These are phyloP conservation scores for Andrena bicolor DNA, from an alignment of 2,888 invertebrate genomes.

Conservation along the genomic window DNA sequence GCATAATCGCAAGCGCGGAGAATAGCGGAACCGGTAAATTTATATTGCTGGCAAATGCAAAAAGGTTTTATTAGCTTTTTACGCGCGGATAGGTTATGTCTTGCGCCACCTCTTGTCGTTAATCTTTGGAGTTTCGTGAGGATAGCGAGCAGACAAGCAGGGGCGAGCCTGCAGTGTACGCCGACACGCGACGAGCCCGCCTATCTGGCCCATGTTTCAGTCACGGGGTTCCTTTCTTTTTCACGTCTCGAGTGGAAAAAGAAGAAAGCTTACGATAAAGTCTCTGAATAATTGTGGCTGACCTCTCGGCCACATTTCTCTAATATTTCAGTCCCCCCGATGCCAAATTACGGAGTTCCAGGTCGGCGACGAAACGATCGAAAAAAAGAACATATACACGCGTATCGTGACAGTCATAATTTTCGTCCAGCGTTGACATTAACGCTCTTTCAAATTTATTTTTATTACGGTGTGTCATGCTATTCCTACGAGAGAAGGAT, in stretches of 20 bases:
- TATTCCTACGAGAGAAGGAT: too few relatives aligned
- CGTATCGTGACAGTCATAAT: too few relatives aligned
- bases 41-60: slow-evolving; percentile 76
- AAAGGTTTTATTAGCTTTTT: slow-evolving; percentile 82
- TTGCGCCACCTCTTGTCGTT: slow-evolving; percentile 82
- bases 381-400: too few relatives aligned
- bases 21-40: slow-evolving; percentile 73
- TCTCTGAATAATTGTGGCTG: slow-evolving; percentile 80
- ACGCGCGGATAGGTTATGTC: slow-evolving; percentile 81
- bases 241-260: slow-evolving; percentile 74
- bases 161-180: slow-evolving; percentile 75
- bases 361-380: too few relatives aligned
- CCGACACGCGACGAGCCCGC: slow-evolving; percentile 81
- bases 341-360: slow-evolving; percentile 62
- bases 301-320: slow-evolving; percentile 68
- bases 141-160: slow-evolving; percentile 80
- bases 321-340: slow-evolving; percentile 67
- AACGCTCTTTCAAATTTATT: too few relatives aligned
- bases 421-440: too few relatives aligned
- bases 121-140: slow-evolving; percentile 82
- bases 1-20: slow-evolving; percentile 70
- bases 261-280: slow-evolving; percentile 80
- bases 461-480: too few relatives aligned
- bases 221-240: slow-evolving; percentile 76
- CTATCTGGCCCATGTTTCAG: slow-evolving; percentile 83